Evolutionary conservation across 2,888 invertebrate genomes (phyloP), one percentile per base, ranked within the genome.

Genomic region (Hymenopus coronatus): DNA sequence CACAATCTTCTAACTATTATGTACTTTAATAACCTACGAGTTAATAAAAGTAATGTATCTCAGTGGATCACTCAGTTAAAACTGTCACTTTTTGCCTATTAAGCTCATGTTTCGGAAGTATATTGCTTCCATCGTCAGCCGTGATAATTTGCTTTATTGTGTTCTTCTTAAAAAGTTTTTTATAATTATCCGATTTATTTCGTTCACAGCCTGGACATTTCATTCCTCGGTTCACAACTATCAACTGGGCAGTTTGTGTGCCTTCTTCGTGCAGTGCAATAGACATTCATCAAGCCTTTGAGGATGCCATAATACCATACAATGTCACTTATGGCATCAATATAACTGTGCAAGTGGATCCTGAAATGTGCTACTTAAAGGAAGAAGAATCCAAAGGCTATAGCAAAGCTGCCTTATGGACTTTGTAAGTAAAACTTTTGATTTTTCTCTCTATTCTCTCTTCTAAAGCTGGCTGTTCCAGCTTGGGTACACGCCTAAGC

Each of bases 181-280:
- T 33, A 8, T 40, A 12, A 40, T 40, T 12, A 40, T 9, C 0
- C 2, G 0, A 40, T 40, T 1, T 40, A 40, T 70, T 70, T 70
- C 20, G 6, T 90, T 92, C 93, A 89, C 93, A 96, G 96, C 95
- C 96, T 92, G 95, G 95, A 92, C 96, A 96, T 93, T 96, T 96
- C 93, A 94, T 96, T 92, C 96, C 96, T 88, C 95, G 95, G 91
- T 96, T 96, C 93, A 95, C 96, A 33, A 95, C 96, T 90, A 93
- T 95, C 91, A 96, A 96, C 91, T 96, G 96, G 96, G 96, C 96
- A 0, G 92, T 96, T 28, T 96, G 96, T 92, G 93, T 96, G 86
- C 96, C 96, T 1, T 94, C 95, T 6, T 94, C 94, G 15, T 96
- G 96, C 92, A 93, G 94, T 28, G 94, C 95, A 30, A 94, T 94